These are phyloP conservation scores for Tenthredo mesomela DNA, from an alignment of 2,888 invertebrate genomes.

Conservation along the genomic window DNA sequence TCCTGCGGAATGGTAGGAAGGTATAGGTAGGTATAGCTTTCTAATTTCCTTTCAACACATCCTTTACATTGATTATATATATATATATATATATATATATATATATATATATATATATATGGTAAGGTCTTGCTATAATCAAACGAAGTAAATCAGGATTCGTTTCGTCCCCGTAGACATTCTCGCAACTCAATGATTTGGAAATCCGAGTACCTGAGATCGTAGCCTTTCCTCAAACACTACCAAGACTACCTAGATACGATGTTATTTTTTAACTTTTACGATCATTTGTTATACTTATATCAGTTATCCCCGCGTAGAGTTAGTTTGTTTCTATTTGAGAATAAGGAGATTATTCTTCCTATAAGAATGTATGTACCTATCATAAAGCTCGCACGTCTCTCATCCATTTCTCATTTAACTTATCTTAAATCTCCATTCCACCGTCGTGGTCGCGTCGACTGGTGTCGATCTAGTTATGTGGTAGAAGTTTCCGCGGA, in stretches of 20 bases:
- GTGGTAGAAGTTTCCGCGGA: neutral
- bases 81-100: no score
- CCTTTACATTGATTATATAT: neutral
- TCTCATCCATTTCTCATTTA: neutral
- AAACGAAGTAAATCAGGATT: neutral
- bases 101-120: no score
- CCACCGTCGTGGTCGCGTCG: neutral
- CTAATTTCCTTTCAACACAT: conserved; percentile 8
- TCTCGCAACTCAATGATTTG: neutral
- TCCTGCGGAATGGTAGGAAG: neutral
- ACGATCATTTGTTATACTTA: conserved; percentile 8
- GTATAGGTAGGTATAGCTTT: neutral
- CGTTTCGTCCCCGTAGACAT: neutral
- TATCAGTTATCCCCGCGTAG: neutral
- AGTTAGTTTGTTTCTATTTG: neutral
- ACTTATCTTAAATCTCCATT: neutral
- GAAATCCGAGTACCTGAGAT: neutral
- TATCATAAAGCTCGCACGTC: neutral
- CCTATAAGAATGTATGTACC: no score
- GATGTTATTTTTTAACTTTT: neutral
- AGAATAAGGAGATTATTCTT: neutral
- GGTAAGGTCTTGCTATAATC: neutral
- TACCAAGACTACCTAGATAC: neutral
- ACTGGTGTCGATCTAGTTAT: conserved; percentile 7
- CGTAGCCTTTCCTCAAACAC: neutral